Evolutionary conservation across 2,113 vertebrate species (phyloP).

Genomic region (Hypocryptadius cinnamomeus): DNA sequence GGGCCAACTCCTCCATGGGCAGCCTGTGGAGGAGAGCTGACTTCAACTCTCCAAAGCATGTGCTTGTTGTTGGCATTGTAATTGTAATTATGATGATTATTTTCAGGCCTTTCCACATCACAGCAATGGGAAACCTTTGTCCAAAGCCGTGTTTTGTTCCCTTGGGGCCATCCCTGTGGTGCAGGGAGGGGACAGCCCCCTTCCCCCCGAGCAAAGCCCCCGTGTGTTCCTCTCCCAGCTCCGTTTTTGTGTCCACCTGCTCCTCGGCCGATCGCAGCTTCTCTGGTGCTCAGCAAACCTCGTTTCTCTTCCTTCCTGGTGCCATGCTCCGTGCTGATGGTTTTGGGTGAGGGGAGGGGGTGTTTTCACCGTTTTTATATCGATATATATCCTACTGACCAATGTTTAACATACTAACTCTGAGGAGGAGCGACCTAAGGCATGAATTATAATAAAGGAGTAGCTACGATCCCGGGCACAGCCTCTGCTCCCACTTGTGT

Average conservation of each 20-base stretch:
- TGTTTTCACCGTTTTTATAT: slow-evolving; percentile 56
- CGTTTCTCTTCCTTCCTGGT: neutral
- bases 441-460: slow-evolving; percentile 67
- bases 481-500: neutral
- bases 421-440: slow-evolving; percentile 44
- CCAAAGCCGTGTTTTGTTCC: neutral
- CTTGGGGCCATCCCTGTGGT: neutral
- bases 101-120: neutral
- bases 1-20: neutral
- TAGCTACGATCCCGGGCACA: slow-evolving; percentile 37
- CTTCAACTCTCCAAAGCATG: neutral
- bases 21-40: neutral
- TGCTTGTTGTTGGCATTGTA: neutral
- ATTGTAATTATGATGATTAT: neutral
- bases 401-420: slow-evolving; percentile 58
- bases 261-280: neutral
- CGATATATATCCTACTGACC: slow-evolving; percentile 57
- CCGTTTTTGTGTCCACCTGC: neutral
- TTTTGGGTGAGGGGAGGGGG: neutral
- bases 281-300: slow-evolving; percentile 24
- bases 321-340: neutral
- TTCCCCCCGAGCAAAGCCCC: neutral
- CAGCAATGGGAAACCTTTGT: neutral
- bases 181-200: neutral
- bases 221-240: neutral